Evolutionary conservation across 2,113 vertebrate species (phyloP).

Genomic region (Eulemur macaco): DNA sequence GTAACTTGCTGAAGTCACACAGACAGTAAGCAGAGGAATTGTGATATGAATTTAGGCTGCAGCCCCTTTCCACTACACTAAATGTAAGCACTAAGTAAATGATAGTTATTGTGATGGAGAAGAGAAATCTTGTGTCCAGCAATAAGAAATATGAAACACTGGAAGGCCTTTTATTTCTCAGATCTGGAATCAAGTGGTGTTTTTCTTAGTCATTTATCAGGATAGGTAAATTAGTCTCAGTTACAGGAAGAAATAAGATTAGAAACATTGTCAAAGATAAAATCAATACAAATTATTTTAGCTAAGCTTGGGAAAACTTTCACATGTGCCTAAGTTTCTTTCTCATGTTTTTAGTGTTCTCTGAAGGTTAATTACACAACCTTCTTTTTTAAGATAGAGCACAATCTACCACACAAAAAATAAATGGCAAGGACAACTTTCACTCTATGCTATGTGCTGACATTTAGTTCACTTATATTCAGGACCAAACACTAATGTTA

Average conservation of each 20-base stretch:
- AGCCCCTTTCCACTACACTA: background rate
- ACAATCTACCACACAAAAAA: slow-evolving; percentile 12
- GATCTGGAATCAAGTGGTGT: background rate
- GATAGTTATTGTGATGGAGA: background rate
- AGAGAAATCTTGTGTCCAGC: background rate
- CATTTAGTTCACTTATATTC: background rate
- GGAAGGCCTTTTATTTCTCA: background rate
- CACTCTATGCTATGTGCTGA: background rate
- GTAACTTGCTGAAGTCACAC: background rate
- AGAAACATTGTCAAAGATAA: background rate
- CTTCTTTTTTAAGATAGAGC: background rate
- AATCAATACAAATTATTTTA: slow-evolving; percentile 5
- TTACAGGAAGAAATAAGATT: background rate
- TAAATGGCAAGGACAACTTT: background rate
- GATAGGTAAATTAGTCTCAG: background rate
- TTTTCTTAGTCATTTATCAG: slow-evolving; percentile 1
- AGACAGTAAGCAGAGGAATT: background rate
- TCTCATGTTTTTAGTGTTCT: background rate
- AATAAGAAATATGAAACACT: background rate
- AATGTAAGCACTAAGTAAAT: background rate
- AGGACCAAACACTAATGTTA: background rate
- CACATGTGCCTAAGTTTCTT: background rate
- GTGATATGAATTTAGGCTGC: background rate
- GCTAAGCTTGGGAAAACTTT: background rate
- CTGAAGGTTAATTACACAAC: background rate